phyloP scores from a whole-genome alignment of 2,888 invertebrate species.

The Lumbricus terrestris region DNA sequence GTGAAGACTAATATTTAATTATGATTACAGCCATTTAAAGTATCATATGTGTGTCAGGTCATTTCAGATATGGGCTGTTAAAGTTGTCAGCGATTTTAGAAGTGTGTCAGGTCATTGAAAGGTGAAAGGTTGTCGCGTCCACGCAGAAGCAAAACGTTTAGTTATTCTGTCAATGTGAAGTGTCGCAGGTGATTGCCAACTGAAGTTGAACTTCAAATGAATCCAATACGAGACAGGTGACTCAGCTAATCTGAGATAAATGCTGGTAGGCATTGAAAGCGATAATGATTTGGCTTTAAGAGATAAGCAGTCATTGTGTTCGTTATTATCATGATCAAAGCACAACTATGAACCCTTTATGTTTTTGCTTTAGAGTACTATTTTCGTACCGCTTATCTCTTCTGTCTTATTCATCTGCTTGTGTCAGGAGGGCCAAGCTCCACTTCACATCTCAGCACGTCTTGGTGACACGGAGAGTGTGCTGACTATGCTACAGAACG shows the following conservation, averaged over 20 bases:
- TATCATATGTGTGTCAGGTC: not conserved
- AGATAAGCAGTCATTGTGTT: not conserved
- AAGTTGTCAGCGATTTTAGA: not conserved
- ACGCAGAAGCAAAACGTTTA: not conserved
- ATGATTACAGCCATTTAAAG: not conserved
- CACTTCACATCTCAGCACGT: constrained; percentile 29
- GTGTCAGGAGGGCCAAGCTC: constrained; percentile 28
- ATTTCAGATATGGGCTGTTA: not conserved
- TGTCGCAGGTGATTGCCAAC: not conserved
- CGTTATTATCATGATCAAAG: not conserved
- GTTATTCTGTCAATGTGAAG: not conserved
- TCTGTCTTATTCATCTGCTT: not conserved
- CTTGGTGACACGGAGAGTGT: constrained; percentile 23
- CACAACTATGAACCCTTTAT: not conserved
- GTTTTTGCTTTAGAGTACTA: not conserved
- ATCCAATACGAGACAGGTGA: not conserved
- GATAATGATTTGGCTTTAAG: not conserved
- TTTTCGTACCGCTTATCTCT: not conserved
- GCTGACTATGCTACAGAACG: constrained; percentile 23
- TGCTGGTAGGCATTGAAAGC: not conserved
- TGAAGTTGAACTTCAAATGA: not conserved
- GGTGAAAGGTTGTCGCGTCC: not conserved
- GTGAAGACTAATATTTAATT: not conserved
- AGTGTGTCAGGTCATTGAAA: not conserved
- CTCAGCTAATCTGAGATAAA: not conserved